A percentile compares a stretch with the other conserved stretches of the same genome.
Conservation (phyloP, 2,113 vertebrate species). For the Patagioenas fasciata region DNA sequence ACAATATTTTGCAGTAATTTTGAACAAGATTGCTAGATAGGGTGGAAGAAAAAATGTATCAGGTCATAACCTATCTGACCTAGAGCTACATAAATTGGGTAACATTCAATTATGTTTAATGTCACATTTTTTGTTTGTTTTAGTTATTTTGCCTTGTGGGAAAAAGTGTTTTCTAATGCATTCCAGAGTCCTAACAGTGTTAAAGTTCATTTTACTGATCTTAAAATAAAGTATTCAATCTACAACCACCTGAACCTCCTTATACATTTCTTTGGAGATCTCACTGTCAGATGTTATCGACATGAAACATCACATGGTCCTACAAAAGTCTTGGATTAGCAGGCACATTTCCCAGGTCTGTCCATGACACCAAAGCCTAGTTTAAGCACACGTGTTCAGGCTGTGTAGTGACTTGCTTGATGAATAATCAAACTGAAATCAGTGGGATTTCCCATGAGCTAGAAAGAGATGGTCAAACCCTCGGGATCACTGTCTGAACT, state of each 20-base stretch:
- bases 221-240: slow-evolving; percentile 64
- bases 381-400: not conserved
- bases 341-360: not conserved
- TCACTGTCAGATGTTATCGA: not conserved
- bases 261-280: not conserved
- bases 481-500: not conserved
- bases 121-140: slow-evolving; percentile 72
- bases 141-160: slow-evolving; percentile 68
- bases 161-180: slow-evolving; percentile 65
- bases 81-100: slow-evolving; percentile 58
- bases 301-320: not conserved
- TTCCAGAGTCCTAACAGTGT: slow-evolving; percentile 61
- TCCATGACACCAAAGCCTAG: not conserved
- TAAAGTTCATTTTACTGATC: slow-evolving; percentile 67
- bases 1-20: slow-evolving; percentile 58
- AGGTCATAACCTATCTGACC: slow-evolving; percentile 64
- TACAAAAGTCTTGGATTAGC: not conserved
- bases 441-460: not conserved
- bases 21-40: slow-evolving; percentile 45
- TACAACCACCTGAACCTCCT: not conserved
- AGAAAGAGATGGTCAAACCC: not conserved
- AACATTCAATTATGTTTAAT: slow-evolving; percentile 66
- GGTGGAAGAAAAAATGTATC: not conserved
- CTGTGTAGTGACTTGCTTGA: not conserved
- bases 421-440: not conserved